A percentile compares a stretch with the other conserved stretches of the same genome.
Evolutionary conservation across 2,113 vertebrate genomes (phyloP).

Genomic region (Serranochromis macrocephalus): DNA sequence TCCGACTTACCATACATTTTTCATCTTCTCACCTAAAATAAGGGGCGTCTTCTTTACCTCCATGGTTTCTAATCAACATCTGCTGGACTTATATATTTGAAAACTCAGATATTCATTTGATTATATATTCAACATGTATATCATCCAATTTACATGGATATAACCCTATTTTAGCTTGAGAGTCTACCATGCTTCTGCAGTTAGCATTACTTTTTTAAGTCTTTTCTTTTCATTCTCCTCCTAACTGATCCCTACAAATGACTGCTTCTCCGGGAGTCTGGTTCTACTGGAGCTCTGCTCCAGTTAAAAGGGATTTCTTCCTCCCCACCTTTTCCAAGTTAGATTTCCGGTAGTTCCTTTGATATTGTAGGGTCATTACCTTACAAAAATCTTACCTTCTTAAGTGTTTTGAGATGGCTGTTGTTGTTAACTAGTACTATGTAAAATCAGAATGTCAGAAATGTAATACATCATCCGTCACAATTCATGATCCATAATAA

Average conservation of each 20-base stretch:
- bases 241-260: rapidly evolving
- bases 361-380: background rate
- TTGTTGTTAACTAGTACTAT: background rate
- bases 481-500: background rate
- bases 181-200: background rate
- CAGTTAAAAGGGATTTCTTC: background rate
- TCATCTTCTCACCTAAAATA: background rate
- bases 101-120: background rate
- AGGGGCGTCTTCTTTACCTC: background rate
- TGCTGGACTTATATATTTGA: background rate
- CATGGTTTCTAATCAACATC: background rate
- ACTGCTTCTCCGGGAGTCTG: rapidly evolving
- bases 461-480: rapidly evolving
- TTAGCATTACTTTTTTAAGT: background rate
- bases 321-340: background rate
- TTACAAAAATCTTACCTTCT: background rate
- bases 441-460: background rate
- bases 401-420: background rate
- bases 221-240: background rate
- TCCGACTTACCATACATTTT: rapidly evolving
- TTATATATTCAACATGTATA: background rate
- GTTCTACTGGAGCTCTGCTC: background rate
- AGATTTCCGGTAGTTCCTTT: background rate
- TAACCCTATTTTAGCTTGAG: background rate
- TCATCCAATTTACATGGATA: background rate